Conservation (phyloP, 2,888 invertebrate species). For the Nemotelus nigrinus region DNA sequence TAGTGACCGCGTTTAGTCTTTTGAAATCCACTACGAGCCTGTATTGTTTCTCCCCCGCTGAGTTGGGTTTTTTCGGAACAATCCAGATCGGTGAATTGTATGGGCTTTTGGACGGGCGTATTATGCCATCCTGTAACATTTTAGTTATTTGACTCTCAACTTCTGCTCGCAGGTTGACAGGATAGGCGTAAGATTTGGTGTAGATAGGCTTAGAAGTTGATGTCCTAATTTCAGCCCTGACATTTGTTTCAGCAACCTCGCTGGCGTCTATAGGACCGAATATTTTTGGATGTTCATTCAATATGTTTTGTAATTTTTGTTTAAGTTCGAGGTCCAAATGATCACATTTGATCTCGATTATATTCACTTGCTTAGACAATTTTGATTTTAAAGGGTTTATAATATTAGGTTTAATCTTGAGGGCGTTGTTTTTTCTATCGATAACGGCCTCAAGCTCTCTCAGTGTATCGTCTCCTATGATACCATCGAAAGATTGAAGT, state of each 20-base stretch:
- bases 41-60: too few relatives aligned
- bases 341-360: neutral
- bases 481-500: neutral
- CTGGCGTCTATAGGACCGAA: neutral
- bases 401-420: neutral
- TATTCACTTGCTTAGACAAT: slow-evolving; percentile 2
- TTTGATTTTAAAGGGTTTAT: neutral
- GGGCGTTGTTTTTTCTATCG: slow-evolving; percentile 2
- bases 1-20: slow-evolving; percentile 14
- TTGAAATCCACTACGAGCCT: neutral
- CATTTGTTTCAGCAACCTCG: too few relatives aligned
- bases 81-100: too few relatives aligned
- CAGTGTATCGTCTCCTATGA: slow-evolving; percentile 9
- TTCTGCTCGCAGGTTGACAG: too few relatives aligned
- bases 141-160: too few relatives aligned
- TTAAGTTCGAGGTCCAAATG: neutral
- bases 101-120: too few relatives aligned
- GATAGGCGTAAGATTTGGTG: too few relatives aligned
- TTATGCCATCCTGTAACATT: too few relatives aligned
- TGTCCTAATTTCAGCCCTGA: slow-evolving; percentile 6
- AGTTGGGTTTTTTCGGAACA: too few relatives aligned
- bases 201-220: neutral
- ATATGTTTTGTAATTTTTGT: neutral
- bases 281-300: neutral
- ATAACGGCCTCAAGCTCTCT: neutral